Percentiles rank a stretch among this genome's conserved stretches.
phyloP scores from a whole-genome alignment of 2,797 vertebrate species.

The Neosilurus mollespiculum region DNA sequence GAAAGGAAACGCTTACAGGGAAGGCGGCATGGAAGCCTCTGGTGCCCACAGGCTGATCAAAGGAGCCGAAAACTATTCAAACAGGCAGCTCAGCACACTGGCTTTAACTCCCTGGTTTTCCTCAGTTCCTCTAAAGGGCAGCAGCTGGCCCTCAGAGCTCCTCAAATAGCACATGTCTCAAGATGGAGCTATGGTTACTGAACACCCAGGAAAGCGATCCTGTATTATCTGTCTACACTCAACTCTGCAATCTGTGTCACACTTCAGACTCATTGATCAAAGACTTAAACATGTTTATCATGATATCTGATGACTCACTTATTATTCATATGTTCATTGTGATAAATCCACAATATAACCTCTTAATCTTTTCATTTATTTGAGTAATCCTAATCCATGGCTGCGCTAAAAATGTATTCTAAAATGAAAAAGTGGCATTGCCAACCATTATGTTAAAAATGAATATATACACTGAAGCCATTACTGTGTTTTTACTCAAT shows the following conservation, averaged over 20 bases:
- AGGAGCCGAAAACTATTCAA: constrained; percentile 44
- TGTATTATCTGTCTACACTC: neutral
- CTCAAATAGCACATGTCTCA: constrained; percentile 38
- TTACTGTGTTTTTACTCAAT: constrained; percentile 15
- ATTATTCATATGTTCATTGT: neutral
- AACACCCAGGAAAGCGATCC: neutral
- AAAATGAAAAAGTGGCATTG: neutral
- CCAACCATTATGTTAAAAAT: constrained; percentile 11
- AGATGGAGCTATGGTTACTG: constrained; percentile 28
- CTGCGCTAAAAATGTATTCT: neutral
- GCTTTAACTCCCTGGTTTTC: constrained; percentile 36
- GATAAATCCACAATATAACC: neutral
- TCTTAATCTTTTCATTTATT: neutral
- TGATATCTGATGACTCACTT: neutral
- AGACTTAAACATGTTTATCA: neutral
- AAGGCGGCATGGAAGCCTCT: constrained; percentile 39
- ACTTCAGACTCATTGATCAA: neutral
- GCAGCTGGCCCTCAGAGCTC: constrained; percentile 36
- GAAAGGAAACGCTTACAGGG: constrained; percentile 35
- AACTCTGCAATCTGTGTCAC: neutral
- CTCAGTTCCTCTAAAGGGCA: constrained; percentile 43
- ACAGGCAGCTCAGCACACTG: constrained; percentile 26
- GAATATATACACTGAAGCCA: constrained; percentile 35
- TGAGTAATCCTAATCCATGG: neutral
- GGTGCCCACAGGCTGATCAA: constrained; percentile 47